Base-by-base conservation (phyloP, 2,797 vertebrate genomes). In the Columba guinea region DNA sequence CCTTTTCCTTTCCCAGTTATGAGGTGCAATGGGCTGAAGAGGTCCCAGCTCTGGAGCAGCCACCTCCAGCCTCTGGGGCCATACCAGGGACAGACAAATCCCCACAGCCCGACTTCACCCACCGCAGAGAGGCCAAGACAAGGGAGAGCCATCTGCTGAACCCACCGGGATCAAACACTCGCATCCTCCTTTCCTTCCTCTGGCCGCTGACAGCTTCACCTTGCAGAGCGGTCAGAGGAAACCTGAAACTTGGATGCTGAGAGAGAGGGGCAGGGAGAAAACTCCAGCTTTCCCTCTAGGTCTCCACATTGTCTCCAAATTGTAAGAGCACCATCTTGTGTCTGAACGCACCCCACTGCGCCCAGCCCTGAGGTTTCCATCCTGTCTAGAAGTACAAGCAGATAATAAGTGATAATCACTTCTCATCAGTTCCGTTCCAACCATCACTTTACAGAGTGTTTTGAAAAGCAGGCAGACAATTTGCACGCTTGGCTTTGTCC, bases 271-370 rank as follows among this genome's bases (percentile, higher is more conserved):
- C 41, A 7, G 4, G 37, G 14, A 88, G 56, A 55, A 71, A 26
- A 8, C 64, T 71, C 64, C 71, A 53, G 8, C 16, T 34, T 68
- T 30, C 48, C 35, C 52, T 69, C 34, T 3, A 1, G 0, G 15
- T 21, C 59, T 64, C 39, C 17, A 16, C 1, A 3, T 2, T 53
- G 35, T 24, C 63, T 86, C 21, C 5, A 65, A 88, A 73, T 35
- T 49, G 64, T 56, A 68, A 94, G 49, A 90, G 96, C 55, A 79
- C 97, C 97, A 95, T 70, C 97, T 94, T 49, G 97, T 91, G 97
- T 87, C 78, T 56, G 59, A 27, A 39, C 24, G 35, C 37, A 91
- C 37, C 62, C 48, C 9, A 7, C 32, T 10, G 37, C 0, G 3
- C 37, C 22, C 30, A 13, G 9, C 3, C 27, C 64, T 0, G 19